Evolutionary conservation across 1,140 invertebrate genomes (phyloP).

Genomic region (Formica exsecta): DNA sequence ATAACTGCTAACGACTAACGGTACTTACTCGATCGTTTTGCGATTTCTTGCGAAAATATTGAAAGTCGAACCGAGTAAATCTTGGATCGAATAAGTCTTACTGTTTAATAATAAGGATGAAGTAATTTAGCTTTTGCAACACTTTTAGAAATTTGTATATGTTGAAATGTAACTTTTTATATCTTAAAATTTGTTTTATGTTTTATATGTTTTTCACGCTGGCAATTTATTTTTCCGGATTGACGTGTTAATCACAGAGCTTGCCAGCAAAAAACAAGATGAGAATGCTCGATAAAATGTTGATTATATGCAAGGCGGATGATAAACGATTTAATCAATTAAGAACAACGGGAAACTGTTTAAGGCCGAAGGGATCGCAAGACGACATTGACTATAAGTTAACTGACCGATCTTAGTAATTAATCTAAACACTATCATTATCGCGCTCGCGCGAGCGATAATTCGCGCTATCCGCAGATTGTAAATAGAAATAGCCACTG

Average conservation of each 20-base stretch:
- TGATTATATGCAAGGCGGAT: background rate
- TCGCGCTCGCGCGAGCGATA: background rate
- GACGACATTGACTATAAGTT: background rate
- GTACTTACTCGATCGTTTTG: conserved; percentile 1
- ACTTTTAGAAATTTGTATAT: background rate
- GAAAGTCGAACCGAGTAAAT: background rate
- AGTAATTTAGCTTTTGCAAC: background rate
- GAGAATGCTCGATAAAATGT: background rate
- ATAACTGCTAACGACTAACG: conserved; percentile 9
- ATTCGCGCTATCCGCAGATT: background rate
- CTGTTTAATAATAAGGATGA: background rate
- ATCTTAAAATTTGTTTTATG: background rate
- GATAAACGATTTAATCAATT: conserved; percentile 6
- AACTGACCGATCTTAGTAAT: conserved; percentile 20
- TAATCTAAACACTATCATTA: conserved; percentile 22
- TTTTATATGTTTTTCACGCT: background rate
- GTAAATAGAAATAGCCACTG: background rate
- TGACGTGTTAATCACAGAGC: background rate
- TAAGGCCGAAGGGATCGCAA: background rate
- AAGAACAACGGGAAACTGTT: background rate
- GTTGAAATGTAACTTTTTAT: background rate
- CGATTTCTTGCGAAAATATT: conserved; percentile 2
- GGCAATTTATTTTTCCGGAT: background rate
- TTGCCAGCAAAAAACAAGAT: background rate
- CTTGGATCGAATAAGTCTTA: background rate